A percentile compares a stretch with the other conserved stretches of the same genome.
Evolutionary conservation across 2,797 vertebrate species (phyloP).

Genomic region (Thripadectes ignobilis): DNA sequence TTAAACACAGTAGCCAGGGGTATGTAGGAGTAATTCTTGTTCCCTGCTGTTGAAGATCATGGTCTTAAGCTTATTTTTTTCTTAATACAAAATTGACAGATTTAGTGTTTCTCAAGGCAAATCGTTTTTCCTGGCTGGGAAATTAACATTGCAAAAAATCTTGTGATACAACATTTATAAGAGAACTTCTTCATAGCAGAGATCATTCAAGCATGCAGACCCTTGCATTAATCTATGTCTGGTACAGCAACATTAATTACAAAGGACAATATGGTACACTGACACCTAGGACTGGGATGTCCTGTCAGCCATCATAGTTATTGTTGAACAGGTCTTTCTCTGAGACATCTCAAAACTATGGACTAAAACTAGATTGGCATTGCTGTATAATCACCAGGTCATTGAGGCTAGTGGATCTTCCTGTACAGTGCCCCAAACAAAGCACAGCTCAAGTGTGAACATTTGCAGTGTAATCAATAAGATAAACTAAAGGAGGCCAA

Average conservation of each 20-base stretch:
- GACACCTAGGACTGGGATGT: not conserved
- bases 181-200: not conserved
- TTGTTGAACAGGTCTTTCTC: not conserved
- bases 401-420: not conserved
- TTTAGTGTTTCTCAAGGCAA: not conserved
- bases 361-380: not conserved
- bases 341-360: not conserved
- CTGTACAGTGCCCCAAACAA: not conserved
- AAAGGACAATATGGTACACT: not conserved
- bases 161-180: not conserved
- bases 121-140: not conserved
- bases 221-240: not conserved
- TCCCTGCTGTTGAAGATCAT: slow-evolving; percentile 14
- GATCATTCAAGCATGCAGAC: not conserved
- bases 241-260: rapidly evolving
- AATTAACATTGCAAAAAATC: not conserved
- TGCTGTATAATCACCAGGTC: not conserved
- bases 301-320: not conserved
- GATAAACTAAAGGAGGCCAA: not conserved
- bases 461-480: not conserved
- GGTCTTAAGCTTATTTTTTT: slow-evolving; percentile 1
- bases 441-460: not conserved
- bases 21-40: slow-evolving; percentile 40
- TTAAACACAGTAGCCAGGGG: not conserved
- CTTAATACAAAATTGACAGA: not conserved